Conservation (phyloP, 2,113 vertebrate species). For the Pseudopipra pipra region DNA sequence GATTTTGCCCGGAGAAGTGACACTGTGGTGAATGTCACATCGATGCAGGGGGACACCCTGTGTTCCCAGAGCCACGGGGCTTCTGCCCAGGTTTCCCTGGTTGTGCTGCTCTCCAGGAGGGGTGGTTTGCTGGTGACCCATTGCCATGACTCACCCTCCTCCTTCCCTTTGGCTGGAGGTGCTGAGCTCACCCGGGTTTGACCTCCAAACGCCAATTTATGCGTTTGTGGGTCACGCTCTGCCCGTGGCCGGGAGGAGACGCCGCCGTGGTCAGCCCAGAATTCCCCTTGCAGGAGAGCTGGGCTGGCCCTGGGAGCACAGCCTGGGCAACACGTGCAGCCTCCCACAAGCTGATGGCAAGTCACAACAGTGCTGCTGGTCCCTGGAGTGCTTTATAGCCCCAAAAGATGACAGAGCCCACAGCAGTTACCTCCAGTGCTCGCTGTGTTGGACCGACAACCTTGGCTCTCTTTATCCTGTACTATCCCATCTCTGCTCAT, state of each 20-base stretch:
- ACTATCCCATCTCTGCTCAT: neutral
- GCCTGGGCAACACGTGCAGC: neutral
- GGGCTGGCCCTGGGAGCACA: neutral
- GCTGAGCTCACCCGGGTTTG: neutral
- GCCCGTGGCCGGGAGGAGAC: neutral
- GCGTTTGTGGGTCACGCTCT: accelerated
- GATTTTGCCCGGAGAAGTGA: neutral
- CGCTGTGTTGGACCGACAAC: accelerated
- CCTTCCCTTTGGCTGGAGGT: neutral
- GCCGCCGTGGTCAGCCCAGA: neutral
- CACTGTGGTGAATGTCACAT: accelerated
- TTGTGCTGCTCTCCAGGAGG: accelerated
- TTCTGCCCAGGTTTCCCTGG: neutral
- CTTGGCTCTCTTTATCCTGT: neutral
- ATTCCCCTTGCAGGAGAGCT: neutral
- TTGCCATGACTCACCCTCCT: neutral
- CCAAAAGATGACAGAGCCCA: neutral
- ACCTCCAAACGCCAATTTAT: neutral
- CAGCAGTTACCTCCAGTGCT: accelerated
- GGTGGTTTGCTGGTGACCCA: neutral
- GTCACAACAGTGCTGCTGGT: neutral
- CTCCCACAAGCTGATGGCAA: neutral
- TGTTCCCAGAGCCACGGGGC: neutral
- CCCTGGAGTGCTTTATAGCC: neutral
- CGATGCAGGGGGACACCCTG: neutral